Percentiles rank a stretch among this genome's conserved stretches.
These are phyloP conservation scores for Wiebesia pumilae DNA, from an alignment of 1,140 invertebrate species.

Conservation along the genomic window DNA sequence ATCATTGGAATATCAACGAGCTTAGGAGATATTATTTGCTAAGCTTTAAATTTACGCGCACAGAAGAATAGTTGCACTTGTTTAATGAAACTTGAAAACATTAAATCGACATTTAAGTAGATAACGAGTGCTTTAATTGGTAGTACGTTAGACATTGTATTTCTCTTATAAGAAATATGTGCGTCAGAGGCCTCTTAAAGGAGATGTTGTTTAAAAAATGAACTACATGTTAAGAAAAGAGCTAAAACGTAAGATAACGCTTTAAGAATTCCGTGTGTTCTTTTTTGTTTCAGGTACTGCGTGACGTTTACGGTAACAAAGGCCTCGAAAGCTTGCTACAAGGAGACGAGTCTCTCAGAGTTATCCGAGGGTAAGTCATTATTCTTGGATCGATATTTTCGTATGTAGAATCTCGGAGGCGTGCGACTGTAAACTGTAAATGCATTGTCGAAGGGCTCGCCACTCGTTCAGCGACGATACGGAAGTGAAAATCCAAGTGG, in stretches of 20 bases:
- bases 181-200: too few relatives aligned
- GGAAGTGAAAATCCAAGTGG: slow-evolving; percentile 20
- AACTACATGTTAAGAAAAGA: too few relatives aligned
- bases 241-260: background rate
- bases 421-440: background rate
- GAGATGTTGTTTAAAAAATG: too few relatives aligned
- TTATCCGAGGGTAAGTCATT: slow-evolving; percentile 82
- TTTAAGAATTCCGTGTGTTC: background rate
- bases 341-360: slow-evolving; percentile 80
- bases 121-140: too few relatives aligned
- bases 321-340: slow-evolving; percentile 86
- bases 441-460: background rate
- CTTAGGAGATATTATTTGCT: too few relatives aligned
- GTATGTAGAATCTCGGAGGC: background rate
- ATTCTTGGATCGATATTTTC: background rate
- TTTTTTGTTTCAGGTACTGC: slow-evolving; percentile 82
- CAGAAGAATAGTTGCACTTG: too few relatives aligned
- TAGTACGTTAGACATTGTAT: too few relatives aligned
- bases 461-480: background rate
- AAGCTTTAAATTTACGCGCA: too few relatives aligned
- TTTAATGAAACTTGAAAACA: too few relatives aligned
- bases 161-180: too few relatives aligned
- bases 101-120: too few relatives aligned
- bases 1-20: too few relatives aligned
- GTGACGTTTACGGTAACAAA: slow-evolving; percentile 88